Evolutionary conservation across 2,888 invertebrate species (phyloP).

Genomic region (Thymelicus lineola): DNA sequence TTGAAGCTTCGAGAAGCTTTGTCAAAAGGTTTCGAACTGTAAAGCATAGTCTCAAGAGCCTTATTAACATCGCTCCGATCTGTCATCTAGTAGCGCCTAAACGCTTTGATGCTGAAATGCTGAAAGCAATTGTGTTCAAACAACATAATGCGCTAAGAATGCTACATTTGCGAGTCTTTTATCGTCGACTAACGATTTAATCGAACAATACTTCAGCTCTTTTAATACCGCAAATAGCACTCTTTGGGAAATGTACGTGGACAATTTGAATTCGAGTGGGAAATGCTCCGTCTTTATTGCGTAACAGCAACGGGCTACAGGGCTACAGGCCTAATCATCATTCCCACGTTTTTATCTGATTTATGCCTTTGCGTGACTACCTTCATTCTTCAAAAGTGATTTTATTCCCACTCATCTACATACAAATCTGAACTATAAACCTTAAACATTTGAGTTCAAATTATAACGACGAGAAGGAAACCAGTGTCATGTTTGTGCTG

Average conservation of each 20-base stretch:
- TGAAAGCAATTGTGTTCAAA: constrained; percentile 32
- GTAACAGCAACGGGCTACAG: constrained; percentile 34
- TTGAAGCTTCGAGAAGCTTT: constrained; percentile 1
- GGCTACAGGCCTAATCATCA: constrained; percentile 59
- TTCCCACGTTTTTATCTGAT: constrained; percentile 70
- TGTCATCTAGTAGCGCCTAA: constrained; percentile 2
- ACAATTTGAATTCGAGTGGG: constrained; percentile 14
- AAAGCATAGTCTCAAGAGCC: neutral
- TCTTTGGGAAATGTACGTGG: constrained; percentile 12
- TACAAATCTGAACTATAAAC: constrained; percentile 59
- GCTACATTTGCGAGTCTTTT: constrained; percentile 27
- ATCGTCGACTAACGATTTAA: constrained; percentile 23
- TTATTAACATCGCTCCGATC: neutral
- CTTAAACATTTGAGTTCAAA: constrained; percentile 53
- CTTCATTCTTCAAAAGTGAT: constrained; percentile 74
- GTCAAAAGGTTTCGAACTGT: constrained; percentile 12
- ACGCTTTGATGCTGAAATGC: constrained; percentile 21
- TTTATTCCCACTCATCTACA: constrained; percentile 63
- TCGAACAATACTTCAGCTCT: constrained; percentile 27
- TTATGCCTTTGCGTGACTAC: constrained; percentile 75
- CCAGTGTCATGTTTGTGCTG: constrained; percentile 73
- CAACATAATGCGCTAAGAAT: constrained; percentile 26
- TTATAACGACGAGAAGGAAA: constrained; percentile 49
- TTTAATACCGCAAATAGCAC: constrained; percentile 22
- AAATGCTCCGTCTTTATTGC: constrained; percentile 20